Evolutionary conservation across 2,113 vertebrate species (phyloP).

Genomic region (Paedocypris sp.): DNA sequence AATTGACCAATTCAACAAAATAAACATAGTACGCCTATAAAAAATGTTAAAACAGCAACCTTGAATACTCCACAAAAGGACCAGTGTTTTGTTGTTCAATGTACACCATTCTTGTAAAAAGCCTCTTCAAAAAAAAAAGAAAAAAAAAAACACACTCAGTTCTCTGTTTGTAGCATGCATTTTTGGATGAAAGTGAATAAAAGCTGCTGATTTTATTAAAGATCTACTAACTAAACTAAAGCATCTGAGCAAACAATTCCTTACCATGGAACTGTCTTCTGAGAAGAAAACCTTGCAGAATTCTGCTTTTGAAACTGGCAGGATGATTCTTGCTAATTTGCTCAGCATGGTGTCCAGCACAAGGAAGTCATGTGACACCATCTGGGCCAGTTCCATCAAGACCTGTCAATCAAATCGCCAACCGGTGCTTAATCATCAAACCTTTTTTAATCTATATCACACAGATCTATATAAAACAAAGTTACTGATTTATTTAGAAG

Average conservation of each 20-base stretch:
- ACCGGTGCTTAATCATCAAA: too few relatives aligned
- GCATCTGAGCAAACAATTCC: too few relatives aligned
- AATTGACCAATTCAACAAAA: background rate
- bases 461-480: too few relatives aligned
- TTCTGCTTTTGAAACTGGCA: constrained; percentile 44
- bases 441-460: too few relatives aligned
- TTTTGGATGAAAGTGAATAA: background rate
- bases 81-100: constrained; percentile 39
- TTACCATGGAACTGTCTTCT: background rate
- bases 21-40: background rate
- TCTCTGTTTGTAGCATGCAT: background rate
- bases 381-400: constrained; percentile 41
- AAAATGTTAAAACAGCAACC: constrained; percentile 22
- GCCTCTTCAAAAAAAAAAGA: constrained; percentile 22
- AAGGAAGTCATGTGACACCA: constrained; percentile 40
- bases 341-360: constrained; percentile 45
- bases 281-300: constrained; percentile 47
- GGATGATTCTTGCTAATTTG: constrained; percentile 47
- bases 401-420: constrained; percentile 27
- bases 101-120: constrained; percentile 41
- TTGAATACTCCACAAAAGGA: constrained; percentile 37
- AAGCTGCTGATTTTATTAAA: too few relatives aligned
- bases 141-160: background rate
- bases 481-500: background rate
- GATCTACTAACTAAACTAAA: too few relatives aligned